These are phyloP conservation scores for Sebastes glaucus DNA, from an alignment of 2,797 vertebrate species.

Conservation along the genomic window DNA sequence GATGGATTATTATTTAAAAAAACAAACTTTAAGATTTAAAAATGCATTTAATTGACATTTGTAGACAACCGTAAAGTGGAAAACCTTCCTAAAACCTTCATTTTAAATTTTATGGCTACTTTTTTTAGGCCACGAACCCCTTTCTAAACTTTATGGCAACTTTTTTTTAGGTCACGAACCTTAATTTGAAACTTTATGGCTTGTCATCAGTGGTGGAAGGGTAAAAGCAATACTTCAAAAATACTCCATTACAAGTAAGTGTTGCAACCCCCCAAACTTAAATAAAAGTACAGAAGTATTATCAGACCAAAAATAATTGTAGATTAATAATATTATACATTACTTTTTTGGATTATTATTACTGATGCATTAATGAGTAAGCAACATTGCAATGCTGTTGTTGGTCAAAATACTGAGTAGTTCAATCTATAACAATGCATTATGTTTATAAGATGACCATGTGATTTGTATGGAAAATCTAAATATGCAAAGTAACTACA, in stretches of 20 bases:
- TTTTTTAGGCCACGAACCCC: too few species aligned
- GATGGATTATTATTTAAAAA: too few species aligned
- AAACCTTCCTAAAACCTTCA: background rate
- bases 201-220: background rate
- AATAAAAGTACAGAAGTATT: background rate
- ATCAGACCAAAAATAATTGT: too few species aligned
- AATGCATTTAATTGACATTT: background rate
- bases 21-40: background rate
- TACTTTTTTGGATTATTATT: background rate
- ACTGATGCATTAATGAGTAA: background rate
- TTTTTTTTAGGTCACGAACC: background rate
- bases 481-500: background rate
- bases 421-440: background rate
- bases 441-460: background rate
- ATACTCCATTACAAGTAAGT: background rate
- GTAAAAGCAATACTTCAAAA: background rate
- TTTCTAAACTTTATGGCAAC: too few species aligned
- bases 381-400: background rate
- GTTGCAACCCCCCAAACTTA: too few species aligned
- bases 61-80: background rate
- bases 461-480: background rate
- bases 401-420: background rate
- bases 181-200: too few species aligned
- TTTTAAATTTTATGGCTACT: background rate
- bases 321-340: background rate